Evolutionary conservation across 1,140 invertebrate species (phyloP), one percentile per base, ranked within the genome.

Genomic region (Cardiocondyla obscurior): DNA sequence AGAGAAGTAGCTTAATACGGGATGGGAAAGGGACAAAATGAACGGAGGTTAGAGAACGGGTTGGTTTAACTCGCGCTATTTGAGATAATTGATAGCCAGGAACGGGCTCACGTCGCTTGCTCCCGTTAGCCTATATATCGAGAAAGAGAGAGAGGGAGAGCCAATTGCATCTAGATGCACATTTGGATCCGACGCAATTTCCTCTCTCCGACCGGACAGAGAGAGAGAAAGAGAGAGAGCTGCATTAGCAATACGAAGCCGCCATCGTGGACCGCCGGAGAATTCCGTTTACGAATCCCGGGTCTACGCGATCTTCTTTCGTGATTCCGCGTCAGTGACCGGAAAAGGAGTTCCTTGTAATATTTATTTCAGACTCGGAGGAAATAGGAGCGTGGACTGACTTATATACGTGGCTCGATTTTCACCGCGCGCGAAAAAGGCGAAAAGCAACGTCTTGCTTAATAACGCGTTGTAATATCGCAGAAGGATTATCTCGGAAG

Each of bases 71-170:
- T 90, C 87, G 85, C 83, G 69, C 89, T 91, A 91, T 91, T 91
- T 90, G 88, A 91, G 88, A 90, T 92, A 92, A 92, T 92, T 92
- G 90, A 91, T 90, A 90, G 82, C 81, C 77, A 85, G 84, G 6
- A 90, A 86, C 90, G 86, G 83, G 81, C 62, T 88, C 79, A n/a
- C 49, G 74, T 89, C 72, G 69, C 84, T 57, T 57, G 51, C 79
- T 82, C 57, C 57, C 44, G 64, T 67, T 85, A 55, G 22, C 57
- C 49, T 72, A 65, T 87, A 82, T 73, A 70, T 36, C 22, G 19
- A 55, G 49, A 16, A 25, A 33, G 42, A 44, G 19, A 30, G 8
- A 58, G 36, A 36, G 19, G n/a, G 30, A 51, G 14, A 39, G 14
- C 51, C 44, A 53, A 14, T 30, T 60, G 49, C 69, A 76, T 57